These are phyloP conservation scores for Cabera pusaria DNA, from an alignment of 2,888 invertebrate genomes.

Conservation along the genomic window DNA sequence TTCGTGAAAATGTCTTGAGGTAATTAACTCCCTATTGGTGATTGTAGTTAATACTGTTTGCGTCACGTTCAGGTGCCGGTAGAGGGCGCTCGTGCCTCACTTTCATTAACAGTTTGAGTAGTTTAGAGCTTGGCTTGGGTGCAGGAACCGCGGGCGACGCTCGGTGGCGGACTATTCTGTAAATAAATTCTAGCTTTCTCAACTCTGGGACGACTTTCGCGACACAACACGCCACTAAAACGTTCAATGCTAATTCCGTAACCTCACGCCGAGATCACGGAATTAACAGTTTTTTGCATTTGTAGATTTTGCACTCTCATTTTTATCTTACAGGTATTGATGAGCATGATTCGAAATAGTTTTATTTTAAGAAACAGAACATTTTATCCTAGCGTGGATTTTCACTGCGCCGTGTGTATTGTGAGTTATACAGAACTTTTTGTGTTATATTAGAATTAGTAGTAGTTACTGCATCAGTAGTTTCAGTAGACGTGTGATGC, in stretches of 20 bases:
- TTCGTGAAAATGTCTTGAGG: slow-evolving; percentile 83
- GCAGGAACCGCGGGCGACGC: slow-evolving; percentile 47
- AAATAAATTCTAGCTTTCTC: slow-evolving; percentile 34
- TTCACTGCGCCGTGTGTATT: too few species aligned
- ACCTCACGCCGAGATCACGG: slow-evolving; percentile 29
- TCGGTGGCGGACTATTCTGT: slow-evolving; percentile 61
- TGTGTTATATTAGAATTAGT: slow-evolving; percentile 5
- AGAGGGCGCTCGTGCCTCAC: slow-evolving; percentile 36
- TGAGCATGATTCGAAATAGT: slow-evolving; percentile 25
- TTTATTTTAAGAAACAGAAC: too few species aligned
- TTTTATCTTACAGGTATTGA: slow-evolving; percentile 27
- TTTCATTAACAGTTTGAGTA: slow-evolving; percentile 63
- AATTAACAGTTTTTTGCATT: slow-evolving; percentile 28
- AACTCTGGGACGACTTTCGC: slow-evolving; percentile 24
- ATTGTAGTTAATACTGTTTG: slow-evolving; percentile 75
- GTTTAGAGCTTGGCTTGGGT: slow-evolving; percentile 74
- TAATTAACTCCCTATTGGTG: slow-evolving; percentile 83
- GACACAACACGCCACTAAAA: too few species aligned
- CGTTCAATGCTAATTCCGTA: slow-evolving; percentile 16
- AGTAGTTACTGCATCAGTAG: slow-evolving; percentile 19
- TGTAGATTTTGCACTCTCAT: slow-evolving; percentile 18
- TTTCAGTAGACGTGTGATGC: slow-evolving; percentile 8
- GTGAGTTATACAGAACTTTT: too few species aligned
- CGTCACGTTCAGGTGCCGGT: slow-evolving; percentile 55
- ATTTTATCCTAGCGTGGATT: too few species aligned